A percentile compares a stretch with the other conserved stretches of the same genome.
These are phyloP conservation scores for Tricholauxania praeusta DNA, from an alignment of 2,888 invertebrate species.

Conservation along the genomic window DNA sequence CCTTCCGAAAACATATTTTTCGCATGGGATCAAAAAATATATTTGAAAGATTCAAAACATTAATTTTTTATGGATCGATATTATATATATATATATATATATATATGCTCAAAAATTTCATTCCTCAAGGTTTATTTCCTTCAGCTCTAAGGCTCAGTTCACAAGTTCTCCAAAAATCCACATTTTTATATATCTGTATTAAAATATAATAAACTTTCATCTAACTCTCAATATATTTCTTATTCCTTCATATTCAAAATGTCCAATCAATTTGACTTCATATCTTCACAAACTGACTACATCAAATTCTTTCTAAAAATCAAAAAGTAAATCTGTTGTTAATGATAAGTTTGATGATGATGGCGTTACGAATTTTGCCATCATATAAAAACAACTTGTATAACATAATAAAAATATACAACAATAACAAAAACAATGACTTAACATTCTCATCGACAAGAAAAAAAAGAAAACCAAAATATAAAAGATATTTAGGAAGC, in stretches of 20 bases:
- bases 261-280: neutral
- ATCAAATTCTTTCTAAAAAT: neutral
- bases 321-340: constrained; percentile 29
- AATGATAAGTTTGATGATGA: constrained; percentile 39
- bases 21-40: too few species aligned
- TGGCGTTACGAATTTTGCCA: constrained; percentile 43
- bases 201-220: neutral
- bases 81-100: too few species aligned
- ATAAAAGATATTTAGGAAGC: constrained; percentile 30
- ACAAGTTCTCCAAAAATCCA: too few species aligned
- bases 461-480: constrained; percentile 12
- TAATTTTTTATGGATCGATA: too few species aligned
- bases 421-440: constrained; percentile 1
- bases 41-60: too few species aligned
- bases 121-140: too few species aligned
- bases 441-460: neutral
- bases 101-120: too few species aligned
- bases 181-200: too few species aligned
- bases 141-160: too few species aligned
- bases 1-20: too few species aligned
- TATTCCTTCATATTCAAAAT: neutral
- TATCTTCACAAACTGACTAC: neutral
- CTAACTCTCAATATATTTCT: neutral
- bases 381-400: constrained; percentile 25
- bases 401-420: constrained; percentile 2